Conservation (phyloP, 2,888 invertebrate species). For the Zaprionus bogoriensis region DNA sequence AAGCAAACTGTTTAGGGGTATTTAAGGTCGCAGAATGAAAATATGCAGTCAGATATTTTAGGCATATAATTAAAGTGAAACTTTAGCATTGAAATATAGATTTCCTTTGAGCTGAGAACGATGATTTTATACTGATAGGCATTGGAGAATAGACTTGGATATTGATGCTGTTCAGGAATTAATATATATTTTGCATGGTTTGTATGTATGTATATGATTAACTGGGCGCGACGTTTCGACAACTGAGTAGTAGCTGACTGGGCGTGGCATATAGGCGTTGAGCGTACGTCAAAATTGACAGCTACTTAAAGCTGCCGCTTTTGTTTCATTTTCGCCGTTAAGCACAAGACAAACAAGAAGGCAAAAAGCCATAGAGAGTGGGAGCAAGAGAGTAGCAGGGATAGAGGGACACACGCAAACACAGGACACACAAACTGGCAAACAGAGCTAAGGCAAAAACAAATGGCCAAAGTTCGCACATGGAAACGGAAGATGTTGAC, state of each 20-base stretch:
- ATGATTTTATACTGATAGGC: no score
- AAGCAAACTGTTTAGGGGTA: no score
- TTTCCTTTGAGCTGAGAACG: no score
- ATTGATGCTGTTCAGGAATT: no score
- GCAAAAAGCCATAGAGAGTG: conserved; percentile 39
- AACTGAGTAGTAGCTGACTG: not conserved
- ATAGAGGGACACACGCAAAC: conserved; percentile 19
- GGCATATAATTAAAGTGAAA: no score
- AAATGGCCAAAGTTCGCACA: conserved; percentile 61
- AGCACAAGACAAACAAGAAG: conserved; percentile 58
- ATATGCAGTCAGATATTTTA: no score
- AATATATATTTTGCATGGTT: no score
- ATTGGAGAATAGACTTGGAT: no score
- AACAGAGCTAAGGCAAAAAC: conserved; percentile 39
- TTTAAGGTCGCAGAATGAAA: no score
- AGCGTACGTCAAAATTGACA: conserved; percentile 64
- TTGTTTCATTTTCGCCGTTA: conserved; percentile 44
- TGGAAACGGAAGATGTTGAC: conserved; percentile 42
- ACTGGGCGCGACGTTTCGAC: not conserved
- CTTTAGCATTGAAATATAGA: no score
- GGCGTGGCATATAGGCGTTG: conserved; percentile 1
- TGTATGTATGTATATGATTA: conserved; percentile 44
- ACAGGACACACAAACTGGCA: conserved; percentile 47
- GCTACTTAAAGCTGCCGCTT: conserved; percentile 59
- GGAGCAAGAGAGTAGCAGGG: not conserved